Conservation (phyloP, 1,140 invertebrate genomes). For the Hermetia illucens region DNA sequence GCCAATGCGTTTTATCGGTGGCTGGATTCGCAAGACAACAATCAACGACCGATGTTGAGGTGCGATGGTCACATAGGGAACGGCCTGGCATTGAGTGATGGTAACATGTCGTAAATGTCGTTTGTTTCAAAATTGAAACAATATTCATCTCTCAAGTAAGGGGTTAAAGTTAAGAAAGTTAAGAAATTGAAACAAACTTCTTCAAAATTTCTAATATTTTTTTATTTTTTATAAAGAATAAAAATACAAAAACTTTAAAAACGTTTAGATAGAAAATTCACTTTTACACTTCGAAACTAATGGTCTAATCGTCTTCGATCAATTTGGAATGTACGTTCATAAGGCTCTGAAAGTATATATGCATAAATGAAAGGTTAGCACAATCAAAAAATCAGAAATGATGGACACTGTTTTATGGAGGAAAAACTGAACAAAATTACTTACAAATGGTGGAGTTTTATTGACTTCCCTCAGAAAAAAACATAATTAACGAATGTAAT, state of each 20-base stretch:
- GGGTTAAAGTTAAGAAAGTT: no score
- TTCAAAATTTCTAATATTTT: background rate
- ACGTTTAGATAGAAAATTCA: background rate
- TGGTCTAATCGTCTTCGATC: no score
- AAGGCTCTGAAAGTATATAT: constrained; percentile 3
- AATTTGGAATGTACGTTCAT: constrained; percentile 7
- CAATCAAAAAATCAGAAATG: background rate
- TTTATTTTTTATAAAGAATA: background rate
- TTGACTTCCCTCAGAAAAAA: background rate
- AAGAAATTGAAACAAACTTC: background rate
- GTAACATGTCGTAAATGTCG: no score
- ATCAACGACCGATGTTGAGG: no score
- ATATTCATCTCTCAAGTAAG: no score
- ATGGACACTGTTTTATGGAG: background rate
- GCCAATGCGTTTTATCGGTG: no score
- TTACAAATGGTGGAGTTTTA: background rate
- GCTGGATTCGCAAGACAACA: no score
- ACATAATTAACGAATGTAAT: background rate
- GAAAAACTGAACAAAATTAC: background rate
- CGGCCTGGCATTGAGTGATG: no score
- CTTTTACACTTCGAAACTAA: no score
- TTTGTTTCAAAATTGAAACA: no score
- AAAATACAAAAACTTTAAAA: background rate
- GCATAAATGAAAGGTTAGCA: constrained; percentile 1
- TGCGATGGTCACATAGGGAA: no score